Evolutionary conservation across 92 coral and sea anemone species (phyloP).

Genomic region (Umimayanthus kanabou): DNA sequence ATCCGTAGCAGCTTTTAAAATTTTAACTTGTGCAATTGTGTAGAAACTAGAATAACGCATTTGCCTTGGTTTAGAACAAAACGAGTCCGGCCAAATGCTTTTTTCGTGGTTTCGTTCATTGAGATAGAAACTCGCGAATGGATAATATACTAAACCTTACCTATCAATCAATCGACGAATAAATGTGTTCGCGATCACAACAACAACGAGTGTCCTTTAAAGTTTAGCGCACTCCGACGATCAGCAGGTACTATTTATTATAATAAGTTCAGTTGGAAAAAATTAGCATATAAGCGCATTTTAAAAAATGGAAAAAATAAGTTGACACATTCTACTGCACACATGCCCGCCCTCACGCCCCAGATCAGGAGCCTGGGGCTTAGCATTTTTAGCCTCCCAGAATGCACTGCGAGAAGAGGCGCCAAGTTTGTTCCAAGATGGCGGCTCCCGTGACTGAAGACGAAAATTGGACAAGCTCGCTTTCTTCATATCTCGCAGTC

Average conservation of each 20-base stretch:
- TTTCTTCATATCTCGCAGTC: conserved; percentile 63
- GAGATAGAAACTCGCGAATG: neutral
- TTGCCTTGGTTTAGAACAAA: neutral
- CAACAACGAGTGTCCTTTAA: neutral
- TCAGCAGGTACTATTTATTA: conserved; percentile 16
- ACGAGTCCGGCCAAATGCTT: neutral
- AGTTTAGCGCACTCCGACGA: conserved; percentile 20
- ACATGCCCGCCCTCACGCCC: neutral
- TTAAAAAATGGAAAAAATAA: neutral
- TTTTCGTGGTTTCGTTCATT: neutral
- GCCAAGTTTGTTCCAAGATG: conserved; percentile 83
- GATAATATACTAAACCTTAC: conserved; percentile 1
- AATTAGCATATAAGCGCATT: conserved; percentile 12
- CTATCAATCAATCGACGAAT: neutral
- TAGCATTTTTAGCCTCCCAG: conserved; percentile 33
- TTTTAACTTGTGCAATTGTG: too few relatives aligned
- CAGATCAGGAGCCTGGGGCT: too few relatives aligned
- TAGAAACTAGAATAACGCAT: neutral
- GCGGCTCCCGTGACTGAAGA: conserved; percentile 74
- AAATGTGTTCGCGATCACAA: neutral
- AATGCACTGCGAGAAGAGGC: conserved; percentile 61
- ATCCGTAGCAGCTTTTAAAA: neutral
- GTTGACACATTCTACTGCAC: neutral
- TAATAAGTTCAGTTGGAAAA: neutral
- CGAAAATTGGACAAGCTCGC: conserved; percentile 52